A percentile compares a stretch with the other conserved stretches of the same genome.
phyloP scores from a whole-genome alignment of 2,888 invertebrate genomes.

The Lymantria monacha region DNA sequence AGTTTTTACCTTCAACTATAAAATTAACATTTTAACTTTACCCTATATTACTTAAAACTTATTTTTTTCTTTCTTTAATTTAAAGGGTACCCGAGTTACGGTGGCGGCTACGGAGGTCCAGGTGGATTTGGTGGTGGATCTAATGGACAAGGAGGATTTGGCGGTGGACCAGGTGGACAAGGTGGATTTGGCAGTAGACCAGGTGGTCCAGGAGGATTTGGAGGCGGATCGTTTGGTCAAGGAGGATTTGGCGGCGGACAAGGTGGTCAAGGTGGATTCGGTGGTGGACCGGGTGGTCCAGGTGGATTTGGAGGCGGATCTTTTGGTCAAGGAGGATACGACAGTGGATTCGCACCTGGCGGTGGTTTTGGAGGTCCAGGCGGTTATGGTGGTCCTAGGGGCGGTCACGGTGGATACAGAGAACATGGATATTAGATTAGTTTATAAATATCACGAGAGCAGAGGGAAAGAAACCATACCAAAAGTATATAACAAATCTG shows the following conservation, averaged over 20 bases:
- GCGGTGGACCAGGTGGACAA: neutral
- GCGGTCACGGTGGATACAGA: constrained; percentile 16
- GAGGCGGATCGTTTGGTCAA: constrained; percentile 8
- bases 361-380: neutral
- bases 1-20: too few relatives aligned
- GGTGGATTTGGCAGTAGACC: neutral
- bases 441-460: neutral
- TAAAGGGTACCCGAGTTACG: constrained; percentile 7
- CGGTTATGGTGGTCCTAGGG: neutral
- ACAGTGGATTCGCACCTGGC: neutral
- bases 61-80: neutral
- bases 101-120: constrained; percentile 2
- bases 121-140: constrained; percentile 13
- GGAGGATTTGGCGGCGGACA: constrained; percentile 11
- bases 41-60: too few relatives aligned
- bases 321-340: neutral
- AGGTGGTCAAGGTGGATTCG: neutral
- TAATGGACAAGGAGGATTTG: neutral
- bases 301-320: neutral
- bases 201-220: constrained; percentile 15
- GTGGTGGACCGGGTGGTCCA: neutral
- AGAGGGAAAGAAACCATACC: too few relatives aligned
- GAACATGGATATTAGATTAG: constrained; percentile 23
- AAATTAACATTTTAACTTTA: too few relatives aligned
- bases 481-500: too few relatives aligned